These are phyloP conservation scores for Cloeon dipterum DNA, from an alignment of 2,888 invertebrate species.

Conservation along the genomic window DNA sequence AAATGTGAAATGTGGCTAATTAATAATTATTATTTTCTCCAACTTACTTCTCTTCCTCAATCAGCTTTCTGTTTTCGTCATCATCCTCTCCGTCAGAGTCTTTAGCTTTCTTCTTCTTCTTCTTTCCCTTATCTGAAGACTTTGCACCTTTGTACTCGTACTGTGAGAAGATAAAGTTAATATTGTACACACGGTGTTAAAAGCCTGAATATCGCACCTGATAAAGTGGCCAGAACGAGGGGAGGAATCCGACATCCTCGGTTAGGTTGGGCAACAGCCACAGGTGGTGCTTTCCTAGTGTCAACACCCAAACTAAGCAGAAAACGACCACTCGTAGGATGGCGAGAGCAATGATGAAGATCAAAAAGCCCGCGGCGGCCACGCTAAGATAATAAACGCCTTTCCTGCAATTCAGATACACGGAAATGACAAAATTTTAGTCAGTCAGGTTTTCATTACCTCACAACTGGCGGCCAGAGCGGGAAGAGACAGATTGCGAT, in stretches of 20 bases:
- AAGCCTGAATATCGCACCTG: constrained; percentile 30
- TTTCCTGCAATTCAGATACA: constrained; percentile 30
- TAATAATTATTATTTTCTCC: no score
- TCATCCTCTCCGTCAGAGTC: constrained; percentile 57
- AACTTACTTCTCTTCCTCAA: no score
- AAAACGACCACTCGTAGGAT: constrained; percentile 79
- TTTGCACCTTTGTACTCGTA: constrained; percentile 51
- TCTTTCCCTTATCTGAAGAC: constrained; percentile 35
- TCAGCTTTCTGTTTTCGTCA: no score
- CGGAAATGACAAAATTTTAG: not conserved
- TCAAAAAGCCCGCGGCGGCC: constrained; percentile 83
- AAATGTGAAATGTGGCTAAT: no score
- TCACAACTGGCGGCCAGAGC: constrained; percentile 89
- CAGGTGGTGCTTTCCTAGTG: constrained; percentile 75
- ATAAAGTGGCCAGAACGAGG: constrained; percentile 94
- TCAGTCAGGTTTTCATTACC: no score
- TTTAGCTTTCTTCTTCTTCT: constrained; percentile 57
- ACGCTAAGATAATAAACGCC: constrained; percentile 94
- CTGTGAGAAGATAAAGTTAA: constrained; percentile 30
- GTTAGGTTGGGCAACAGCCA: constrained; percentile 99
- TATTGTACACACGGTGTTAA: no score
- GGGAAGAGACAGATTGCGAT: constrained; percentile 95
- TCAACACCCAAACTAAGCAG: constrained; percentile 68
- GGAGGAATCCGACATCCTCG: constrained; percentile 96
- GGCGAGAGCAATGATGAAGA: constrained; percentile 75